A percentile compares a stretch with the other conserved stretches of the same genome.
Evolutionary conservation across 2,888 invertebrate species (phyloP).

Genomic region (Parasteatoda lunata): DNA sequence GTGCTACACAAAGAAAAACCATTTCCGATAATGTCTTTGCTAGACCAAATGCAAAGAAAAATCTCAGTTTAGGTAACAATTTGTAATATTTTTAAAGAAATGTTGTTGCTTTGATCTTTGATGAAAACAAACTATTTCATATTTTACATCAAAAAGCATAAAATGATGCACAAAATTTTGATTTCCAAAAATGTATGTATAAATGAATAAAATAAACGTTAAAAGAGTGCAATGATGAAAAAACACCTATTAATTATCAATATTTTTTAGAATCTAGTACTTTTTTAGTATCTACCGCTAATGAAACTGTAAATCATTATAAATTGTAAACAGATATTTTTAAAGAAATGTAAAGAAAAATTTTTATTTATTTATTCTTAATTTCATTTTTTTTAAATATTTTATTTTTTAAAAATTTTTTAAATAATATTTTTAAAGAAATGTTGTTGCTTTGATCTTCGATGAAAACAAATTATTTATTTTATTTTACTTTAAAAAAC

Average conservation of each 20-base stretch:
- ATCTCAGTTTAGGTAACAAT: conserved; percentile 9
- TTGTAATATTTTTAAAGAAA: conserved; percentile 14
- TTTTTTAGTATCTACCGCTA: too few relatives aligned
- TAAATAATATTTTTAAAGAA: not conserved
- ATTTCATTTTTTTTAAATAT: too few relatives aligned
- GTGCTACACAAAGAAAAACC: conserved; percentile 31
- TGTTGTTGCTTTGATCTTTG: conserved; percentile 22
- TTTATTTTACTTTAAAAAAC: not conserved
- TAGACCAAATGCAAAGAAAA: conserved; percentile 17
- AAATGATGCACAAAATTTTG: not conserved
- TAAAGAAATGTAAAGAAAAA: too few relatives aligned
- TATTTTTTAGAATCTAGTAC: too few relatives aligned
- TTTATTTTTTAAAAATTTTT: too few relatives aligned
- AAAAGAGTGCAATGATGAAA: too few relatives aligned
- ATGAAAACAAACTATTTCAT: not conserved
- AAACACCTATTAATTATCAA: too few relatives aligned
- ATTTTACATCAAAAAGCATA: not conserved
- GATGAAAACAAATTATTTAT: not conserved
- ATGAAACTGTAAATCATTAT: too few relatives aligned
- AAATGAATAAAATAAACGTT: too few relatives aligned
- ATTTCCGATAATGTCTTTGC: conserved; percentile 29
- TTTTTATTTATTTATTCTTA: too few relatives aligned
- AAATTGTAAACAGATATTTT: too few relatives aligned
- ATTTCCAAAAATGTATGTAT: too few relatives aligned
- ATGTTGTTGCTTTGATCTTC: conserved; percentile 18